Evolutionary conservation across 2,797 vertebrate genomes (phyloP).

Genomic region (Botia kubotai): DNA sequence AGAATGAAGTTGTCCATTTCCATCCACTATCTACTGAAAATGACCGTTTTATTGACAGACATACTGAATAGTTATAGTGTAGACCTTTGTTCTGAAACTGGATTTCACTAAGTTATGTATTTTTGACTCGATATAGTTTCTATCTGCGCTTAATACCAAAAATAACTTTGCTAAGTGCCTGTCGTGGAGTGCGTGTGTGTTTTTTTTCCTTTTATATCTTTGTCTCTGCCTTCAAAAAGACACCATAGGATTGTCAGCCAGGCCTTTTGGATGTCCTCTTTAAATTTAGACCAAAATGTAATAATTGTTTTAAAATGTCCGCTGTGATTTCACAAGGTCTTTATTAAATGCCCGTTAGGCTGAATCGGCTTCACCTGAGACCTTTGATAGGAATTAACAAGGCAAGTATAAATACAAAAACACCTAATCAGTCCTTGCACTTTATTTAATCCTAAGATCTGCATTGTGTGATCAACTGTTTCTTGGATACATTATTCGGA

Average conservation of each 20-base stretch:
- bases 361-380: constrained; percentile 39
- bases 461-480: constrained; percentile 8
- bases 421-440: constrained; percentile 78
- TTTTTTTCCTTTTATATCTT: constrained; percentile 51
- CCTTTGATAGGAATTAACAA: constrained; percentile 59
- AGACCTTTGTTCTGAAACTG: constrained; percentile 47
- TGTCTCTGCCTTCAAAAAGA: constrained; percentile 18
- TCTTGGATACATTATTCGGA: background rate
- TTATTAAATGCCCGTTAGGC: constrained; percentile 34
- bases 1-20: background rate
- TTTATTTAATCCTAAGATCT: constrained; percentile 75
- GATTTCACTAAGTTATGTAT: constrained; percentile 55
- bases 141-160: constrained; percentile 63
- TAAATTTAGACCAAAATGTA: constrained; percentile 51
- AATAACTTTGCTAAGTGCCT: constrained; percentile 78
- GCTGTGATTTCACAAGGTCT: constrained; percentile 24
- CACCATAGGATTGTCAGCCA: constrained; percentile 67
- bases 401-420: constrained; percentile 56
- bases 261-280: constrained; percentile 52
- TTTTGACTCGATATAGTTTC: constrained; percentile 57
- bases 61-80: constrained; percentile 35
- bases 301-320: constrained; percentile 40
- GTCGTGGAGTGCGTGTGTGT: constrained; percentile 60
- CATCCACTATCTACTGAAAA: constrained; percentile 41
- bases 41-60: constrained; percentile 10